Evolutionary conservation across 1,140 invertebrate genomes (phyloP).

Genomic region (Pogonognathellus flavescens): DNA sequence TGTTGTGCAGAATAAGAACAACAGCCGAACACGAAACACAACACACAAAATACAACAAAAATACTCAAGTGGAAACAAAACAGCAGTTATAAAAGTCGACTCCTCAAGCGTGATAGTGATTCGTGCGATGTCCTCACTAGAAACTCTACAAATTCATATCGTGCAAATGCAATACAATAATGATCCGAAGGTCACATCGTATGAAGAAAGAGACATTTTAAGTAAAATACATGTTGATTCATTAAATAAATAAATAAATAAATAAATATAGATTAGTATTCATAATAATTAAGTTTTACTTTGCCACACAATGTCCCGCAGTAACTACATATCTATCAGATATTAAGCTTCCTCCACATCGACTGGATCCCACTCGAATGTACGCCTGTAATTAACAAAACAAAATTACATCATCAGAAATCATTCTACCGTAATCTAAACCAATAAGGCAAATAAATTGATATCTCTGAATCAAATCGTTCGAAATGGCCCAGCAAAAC

Average conservation of each 20-base stretch:
- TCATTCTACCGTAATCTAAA: background rate
- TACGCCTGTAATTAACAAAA: constrained; percentile 78
- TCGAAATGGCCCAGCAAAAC: background rate
- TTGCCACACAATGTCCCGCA: constrained; percentile 95
- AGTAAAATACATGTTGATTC: background rate
- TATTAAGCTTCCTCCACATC: constrained; percentile 94
- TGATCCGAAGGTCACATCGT: background rate
- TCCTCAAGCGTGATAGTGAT: constrained; percentile 38
- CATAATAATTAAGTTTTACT: constrained; percentile 71
- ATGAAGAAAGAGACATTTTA: background rate
- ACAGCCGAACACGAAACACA: constrained; percentile 11
- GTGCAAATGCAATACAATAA: constrained; percentile 20
- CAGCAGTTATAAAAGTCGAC: constrained; percentile 48
- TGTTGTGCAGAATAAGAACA: constrained; percentile 17
- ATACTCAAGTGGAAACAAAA: constrained; percentile 40
- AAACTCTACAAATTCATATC: constrained; percentile 14
- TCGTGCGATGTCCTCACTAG: constrained; percentile 28
- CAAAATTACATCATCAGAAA: background rate
- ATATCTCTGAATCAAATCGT: background rate
- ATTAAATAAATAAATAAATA: background rate
- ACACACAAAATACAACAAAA: background rate
- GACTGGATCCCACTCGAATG: constrained; percentile 89
- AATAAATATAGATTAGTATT: constrained; percentile 20
- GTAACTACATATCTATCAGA: constrained; percentile 94
- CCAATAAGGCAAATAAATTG: background rate